Base-by-base conservation (phyloP, 2,888 invertebrate genomes). In the Caenorhabditis japonica region DNA sequence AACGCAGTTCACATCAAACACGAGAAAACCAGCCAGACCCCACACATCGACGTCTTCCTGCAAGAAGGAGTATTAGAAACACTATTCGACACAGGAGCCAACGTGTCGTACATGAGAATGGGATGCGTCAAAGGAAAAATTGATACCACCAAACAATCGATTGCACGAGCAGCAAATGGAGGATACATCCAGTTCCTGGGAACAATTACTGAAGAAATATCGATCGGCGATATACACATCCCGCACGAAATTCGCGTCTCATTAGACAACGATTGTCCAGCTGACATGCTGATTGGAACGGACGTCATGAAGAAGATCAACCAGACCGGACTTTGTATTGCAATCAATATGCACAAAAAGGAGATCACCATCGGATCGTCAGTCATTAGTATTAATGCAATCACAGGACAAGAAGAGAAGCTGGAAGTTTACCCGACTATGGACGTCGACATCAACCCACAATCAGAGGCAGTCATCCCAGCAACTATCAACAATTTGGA, bases 111-210 rank as follows among this genome's bases (percentile, higher is more conserved):
- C 23, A 4, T 52, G 1, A 36, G 36, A 2, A 1, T 38, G 3
- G 23, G 36, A 23, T 38, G 25, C 10, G 36, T 38, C 3, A 52
- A 21, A 1, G 21, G 4, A 30, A 23, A 23, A 3, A 52, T 34
- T 21, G n/a, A n/a, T n/a, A n/a, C n/a, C n/a, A n/a, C n/a, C n/a
- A n/a, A 17, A 15, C 19, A 12, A 33, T 17, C 30, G 0, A 5
- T 7, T n/a, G 55, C 55, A 4, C 3, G 21, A 10, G 13, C 53
- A 12, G 55, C 55, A 4, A 55, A 55, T 12, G 55, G 55, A 30
- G 21, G 30, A 0, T 8, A 1, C 1, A 43, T 55, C 33, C 3
- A 19, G 3, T 55, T 55, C 21, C 33, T 55, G 21, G 55, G 55
- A 55, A 30, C 30, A 12, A 21, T n/a, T 4, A 10, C 3, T 2